Base-by-base conservation (phyloP, 2,113 vertebrate genomes). In the Ceuthmochares aereus region DNA sequence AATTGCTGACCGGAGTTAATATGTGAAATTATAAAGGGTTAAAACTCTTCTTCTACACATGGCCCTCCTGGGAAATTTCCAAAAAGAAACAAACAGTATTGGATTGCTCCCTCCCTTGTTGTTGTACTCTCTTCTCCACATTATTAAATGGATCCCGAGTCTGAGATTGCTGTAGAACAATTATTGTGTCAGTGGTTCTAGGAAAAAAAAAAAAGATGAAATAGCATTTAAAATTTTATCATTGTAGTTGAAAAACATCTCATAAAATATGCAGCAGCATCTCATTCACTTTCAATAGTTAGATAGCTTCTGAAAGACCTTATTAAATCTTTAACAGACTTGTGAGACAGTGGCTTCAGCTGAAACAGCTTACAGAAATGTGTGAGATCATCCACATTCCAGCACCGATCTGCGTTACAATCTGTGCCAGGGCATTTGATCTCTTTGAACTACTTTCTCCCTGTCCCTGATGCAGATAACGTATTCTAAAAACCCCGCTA, bases 221-320 rank as follows among this genome's bases (percentile, higher is more conserved):
- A 74, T 63, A 70, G 5, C 55, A 75, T 91, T 96, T 86, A 90
- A 92, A 94, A 58, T 94, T 88, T 92, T 88, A 94, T 86, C 5
- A 1, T 47, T 84, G 19, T 16, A 49, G 47, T 74, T 95, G 85
- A 94, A 85, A 94, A 84, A 77, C 47, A n/a, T 30, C 67, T 93
- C 85, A 95, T 94, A 68, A 96, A 96, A 95, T 90, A 95, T 94
- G 79, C 54, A 93, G 19, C 27, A 90, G 49, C 30, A 60, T 86
- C 43, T 93, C 56, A 75, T 88, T 95, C 45, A 79, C 64, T 95
- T 95, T 60, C 67, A 90, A 26, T 89, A 78, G 93, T 94, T 87
- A 94, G 52, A 95, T 70, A 75, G 60, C 21, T 94, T 96, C 73
- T 72, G 59, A 90, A 87, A 90, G 72, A 88, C 37, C 49, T 84